Evolutionary conservation across 1,140 invertebrate species (phyloP), one percentile per base, ranked within the genome.

Genomic region (Copidosoma floridanum): DNA sequence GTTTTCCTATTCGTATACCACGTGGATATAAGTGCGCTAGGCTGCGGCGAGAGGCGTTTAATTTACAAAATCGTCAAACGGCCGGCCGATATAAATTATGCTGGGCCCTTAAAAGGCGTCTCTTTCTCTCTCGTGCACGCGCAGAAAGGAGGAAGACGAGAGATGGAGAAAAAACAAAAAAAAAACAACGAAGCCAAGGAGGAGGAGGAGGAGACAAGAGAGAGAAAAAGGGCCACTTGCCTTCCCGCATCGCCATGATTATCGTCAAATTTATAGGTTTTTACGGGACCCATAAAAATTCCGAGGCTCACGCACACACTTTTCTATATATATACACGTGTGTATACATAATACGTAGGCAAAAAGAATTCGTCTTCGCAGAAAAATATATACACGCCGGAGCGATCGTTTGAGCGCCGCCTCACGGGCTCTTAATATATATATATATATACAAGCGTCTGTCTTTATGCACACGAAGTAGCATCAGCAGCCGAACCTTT

Each of bases 281-380:
- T 60, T 60, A 60, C 43, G 50, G 53, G 48, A 32, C 27, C 50
- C 41, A 53, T 60, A 60, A 60, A 60, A 60, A 60, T 53, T 60
- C 43, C 43, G 21, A 23, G 29, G 23, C 56, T 11, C 46, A 57
- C 47, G 32, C 44, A 18, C 23, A 24, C 26, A 26, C 6, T 23
- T 16, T 18, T 47, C n/a, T 47, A 14, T 27, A 27, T 14, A 26
- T 26, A 47, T 16, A 47, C 14, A 47, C 16, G 11, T 16, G 40
- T n/a, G 40, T 16, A 41, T 20, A 7, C 16, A 41, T 41, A 41
- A 41, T 41, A 41, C 48, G 38, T 52, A 26, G 29, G 21, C 26
- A 46, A 56, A 47, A 56, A 56, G 24, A 24, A 47, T 46, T 47
- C 54, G 35, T 56, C 27, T 54, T 43, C 38, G 20, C 38, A 54